Evolutionary conservation across 2,797 vertebrate genomes (phyloP).

Genomic region (Myotis findleyi): DNA sequence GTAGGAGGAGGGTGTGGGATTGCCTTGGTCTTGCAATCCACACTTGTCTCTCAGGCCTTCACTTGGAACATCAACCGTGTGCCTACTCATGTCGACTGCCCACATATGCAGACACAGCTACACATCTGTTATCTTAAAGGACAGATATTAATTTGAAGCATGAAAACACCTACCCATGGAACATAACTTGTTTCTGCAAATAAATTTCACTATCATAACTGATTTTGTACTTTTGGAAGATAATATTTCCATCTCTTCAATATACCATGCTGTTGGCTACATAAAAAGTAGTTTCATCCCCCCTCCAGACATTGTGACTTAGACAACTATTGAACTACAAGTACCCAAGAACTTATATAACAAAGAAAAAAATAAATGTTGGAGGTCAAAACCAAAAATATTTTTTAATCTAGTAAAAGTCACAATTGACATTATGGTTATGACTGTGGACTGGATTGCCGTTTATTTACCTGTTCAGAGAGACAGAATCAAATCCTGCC

Average conservation of each 20-base stretch:
- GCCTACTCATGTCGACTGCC: conserved; percentile 52
- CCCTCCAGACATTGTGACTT: conserved; percentile 28
- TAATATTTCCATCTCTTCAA: conserved; percentile 29
- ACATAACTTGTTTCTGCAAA: conserved; percentile 64
- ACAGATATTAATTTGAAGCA: conserved; percentile 78
- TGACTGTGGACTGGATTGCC: neutral
- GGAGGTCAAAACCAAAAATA: neutral
- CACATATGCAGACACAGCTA: conserved; percentile 22
- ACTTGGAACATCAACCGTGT: neutral
- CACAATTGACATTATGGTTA: conserved; percentile 46
- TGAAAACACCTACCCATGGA: conserved; percentile 76
- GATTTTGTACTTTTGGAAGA: conserved; percentile 46
- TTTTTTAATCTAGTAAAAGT: conserved; percentile 56
- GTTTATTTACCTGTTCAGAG: conserved; percentile 45
- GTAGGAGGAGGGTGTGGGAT: neutral
- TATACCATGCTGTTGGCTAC: neutral
- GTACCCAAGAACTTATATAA: neutral
- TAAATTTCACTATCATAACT: conserved; percentile 42
- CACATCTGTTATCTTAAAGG: conserved; percentile 79
- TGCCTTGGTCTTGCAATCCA: neutral
- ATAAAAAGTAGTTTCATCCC: neutral
- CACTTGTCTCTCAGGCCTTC: conserved; percentile 53
- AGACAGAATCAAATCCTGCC: conserved; percentile 23
- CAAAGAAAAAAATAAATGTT: neutral
- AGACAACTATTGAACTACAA: neutral